Conservation (phyloP, 2,113 vertebrate genomes). For the Colossoma macropomum region DNA sequence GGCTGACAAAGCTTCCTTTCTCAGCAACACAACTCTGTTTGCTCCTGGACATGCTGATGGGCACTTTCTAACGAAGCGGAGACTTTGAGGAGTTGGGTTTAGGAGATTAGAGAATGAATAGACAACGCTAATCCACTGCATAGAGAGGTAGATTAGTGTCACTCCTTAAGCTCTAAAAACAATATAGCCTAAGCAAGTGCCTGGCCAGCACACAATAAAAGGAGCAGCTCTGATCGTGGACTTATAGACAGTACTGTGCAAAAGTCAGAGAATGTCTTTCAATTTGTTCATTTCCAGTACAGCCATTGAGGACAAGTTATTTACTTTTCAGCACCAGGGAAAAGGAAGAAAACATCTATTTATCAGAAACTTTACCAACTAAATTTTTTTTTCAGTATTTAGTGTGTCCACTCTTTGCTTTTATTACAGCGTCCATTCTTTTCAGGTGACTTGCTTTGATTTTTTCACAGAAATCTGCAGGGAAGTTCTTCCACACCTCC, state of each 20-base stretch:
- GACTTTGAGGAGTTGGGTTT: not conserved
- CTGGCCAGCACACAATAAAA: not conserved
- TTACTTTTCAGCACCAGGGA: too few species aligned
- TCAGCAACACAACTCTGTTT: not conserved
- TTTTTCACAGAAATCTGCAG: too few species aligned
- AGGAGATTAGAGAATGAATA: not conserved
- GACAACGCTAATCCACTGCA: slow-evolving; percentile 10
- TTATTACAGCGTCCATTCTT: too few species aligned
- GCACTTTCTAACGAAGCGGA: not conserved
- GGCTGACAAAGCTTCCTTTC: not conserved
- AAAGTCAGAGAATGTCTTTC: too few species aligned
- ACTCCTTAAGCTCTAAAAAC: slow-evolving; percentile 8
- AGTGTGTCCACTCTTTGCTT: too few species aligned
- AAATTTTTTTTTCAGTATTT: too few species aligned
- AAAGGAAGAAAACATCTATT: too few species aligned
- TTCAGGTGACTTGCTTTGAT: too few species aligned
- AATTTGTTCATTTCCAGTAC: too few species aligned
- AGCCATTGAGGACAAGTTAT: too few species aligned
- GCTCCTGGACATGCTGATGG: slow-evolving; percentile 11
- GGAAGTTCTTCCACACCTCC: too few species aligned
- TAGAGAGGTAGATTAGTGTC: slow-evolving; percentile 35
- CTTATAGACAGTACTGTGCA: not conserved
- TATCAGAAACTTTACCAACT: too few species aligned
- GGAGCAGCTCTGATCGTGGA: not conserved
- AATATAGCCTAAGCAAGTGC: not conserved